Percentiles rank a stretch among this genome's conserved stretches.
phyloP scores from a whole-genome alignment of 2,797 vertebrate genomes.

The Sylvilagus floridanus region DNA sequence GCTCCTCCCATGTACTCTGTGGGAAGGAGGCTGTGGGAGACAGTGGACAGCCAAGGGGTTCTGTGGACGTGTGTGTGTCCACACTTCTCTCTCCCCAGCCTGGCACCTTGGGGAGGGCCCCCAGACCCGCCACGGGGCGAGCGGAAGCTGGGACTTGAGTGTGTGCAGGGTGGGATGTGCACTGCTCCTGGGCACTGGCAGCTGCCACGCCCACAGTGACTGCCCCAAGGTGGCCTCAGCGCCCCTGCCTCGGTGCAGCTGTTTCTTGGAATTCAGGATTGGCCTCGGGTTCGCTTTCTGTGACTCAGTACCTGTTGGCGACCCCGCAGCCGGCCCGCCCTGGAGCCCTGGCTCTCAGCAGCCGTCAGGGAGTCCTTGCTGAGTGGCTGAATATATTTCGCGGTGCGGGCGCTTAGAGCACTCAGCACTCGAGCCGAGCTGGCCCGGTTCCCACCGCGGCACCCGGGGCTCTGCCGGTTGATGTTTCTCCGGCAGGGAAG shows the following conservation, averaged over 20 bases:
- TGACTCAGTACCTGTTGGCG: neutral
- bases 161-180: rapidly evolving
- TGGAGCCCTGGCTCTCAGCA: neutral
- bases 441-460: neutral
- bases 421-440: neutral
- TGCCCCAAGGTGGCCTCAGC: no score
- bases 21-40: rapidly evolving
- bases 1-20: no score
- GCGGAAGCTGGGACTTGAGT: neutral
- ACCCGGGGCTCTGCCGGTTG: neutral
- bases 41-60: rapidly evolving
- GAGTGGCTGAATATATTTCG: neutral
- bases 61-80: rapidly evolving
- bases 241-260: neutral
- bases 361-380: neutral
- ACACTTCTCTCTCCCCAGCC: neutral
- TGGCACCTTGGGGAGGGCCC: neutral
- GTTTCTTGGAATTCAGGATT: neutral
- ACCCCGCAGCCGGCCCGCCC: neutral
- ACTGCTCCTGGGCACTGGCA: no score
- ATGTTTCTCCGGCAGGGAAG: neutral
- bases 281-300: neutral
- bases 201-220: rapidly evolving
- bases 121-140: neutral
- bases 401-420: neutral